These are phyloP conservation scores for Hanleya hanleyi DNA, from an alignment of 2,888 invertebrate species.

Conservation along the genomic window DNA sequence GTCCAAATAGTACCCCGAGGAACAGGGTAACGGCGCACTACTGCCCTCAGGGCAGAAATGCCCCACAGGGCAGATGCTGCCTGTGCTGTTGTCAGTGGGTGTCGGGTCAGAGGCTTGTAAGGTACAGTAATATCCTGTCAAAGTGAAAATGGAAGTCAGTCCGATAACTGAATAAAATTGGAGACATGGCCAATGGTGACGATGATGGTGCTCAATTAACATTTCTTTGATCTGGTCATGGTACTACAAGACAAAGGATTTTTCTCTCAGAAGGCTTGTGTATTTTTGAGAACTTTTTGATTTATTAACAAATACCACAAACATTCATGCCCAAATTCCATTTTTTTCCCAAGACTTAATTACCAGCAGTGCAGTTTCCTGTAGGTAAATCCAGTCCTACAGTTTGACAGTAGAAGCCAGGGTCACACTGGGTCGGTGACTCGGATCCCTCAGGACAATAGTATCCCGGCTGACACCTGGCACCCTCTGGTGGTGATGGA, in stretches of 20 bases:
- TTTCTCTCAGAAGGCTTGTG: neutral
- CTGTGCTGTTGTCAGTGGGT: slow-evolving; percentile 61
- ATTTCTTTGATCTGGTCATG: no score
- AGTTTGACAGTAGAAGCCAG: slow-evolving; percentile 63
- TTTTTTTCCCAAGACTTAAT: slow-evolving; percentile 4
- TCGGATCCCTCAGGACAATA: slow-evolving; percentile 61
- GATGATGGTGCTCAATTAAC: no score
- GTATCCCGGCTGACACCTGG: slow-evolving; percentile 62
- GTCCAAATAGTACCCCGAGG: slow-evolving; percentile 59
- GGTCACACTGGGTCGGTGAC: slow-evolving; percentile 50
- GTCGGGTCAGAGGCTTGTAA: slow-evolving; percentile 46
- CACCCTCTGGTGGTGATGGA: slow-evolving; percentile 56
- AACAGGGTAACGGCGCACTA: slow-evolving; percentile 47
- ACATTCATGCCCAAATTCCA: no score
- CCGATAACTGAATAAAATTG: no score
- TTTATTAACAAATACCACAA: neutral
- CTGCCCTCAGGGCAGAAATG: slow-evolving; percentile 65
- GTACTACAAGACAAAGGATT: no score
- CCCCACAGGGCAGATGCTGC: slow-evolving; percentile 65
- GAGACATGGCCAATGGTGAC: no score
- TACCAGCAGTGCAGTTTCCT: slow-evolving; percentile 66
- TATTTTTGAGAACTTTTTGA: no score
- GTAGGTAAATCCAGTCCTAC: slow-evolving; percentile 58
- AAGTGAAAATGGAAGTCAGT: no score
- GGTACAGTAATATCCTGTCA: slow-evolving; percentile 63